phyloP scores from a whole-genome alignment of 2,888 invertebrate genomes.

The Diaperis boleti region DNA sequence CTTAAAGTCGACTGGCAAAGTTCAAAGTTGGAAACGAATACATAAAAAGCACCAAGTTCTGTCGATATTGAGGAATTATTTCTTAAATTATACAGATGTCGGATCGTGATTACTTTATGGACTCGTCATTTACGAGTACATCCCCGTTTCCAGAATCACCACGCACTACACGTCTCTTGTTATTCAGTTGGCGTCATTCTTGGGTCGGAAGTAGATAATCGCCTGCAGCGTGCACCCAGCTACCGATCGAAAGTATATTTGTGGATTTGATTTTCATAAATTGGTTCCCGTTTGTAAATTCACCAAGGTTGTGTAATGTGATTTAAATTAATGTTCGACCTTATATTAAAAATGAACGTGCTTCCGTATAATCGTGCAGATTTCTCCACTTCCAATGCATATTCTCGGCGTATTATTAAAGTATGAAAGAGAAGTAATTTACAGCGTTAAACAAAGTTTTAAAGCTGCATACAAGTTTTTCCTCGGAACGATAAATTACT shows the following conservation, averaged over 20 bases:
- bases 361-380: constrained; percentile 29
- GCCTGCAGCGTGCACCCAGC: constrained; percentile 17
- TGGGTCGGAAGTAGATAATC: neutral
- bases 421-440: constrained; percentile 31
- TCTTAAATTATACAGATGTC: constrained; percentile 58
- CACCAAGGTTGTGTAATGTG: constrained; percentile 40
- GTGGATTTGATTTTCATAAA: constrained; percentile 47
- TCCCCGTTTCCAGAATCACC: neutral
- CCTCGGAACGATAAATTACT: constrained; percentile 20
- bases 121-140: constrained; percentile 47
- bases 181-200: neutral
- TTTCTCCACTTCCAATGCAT: constrained; percentile 35
- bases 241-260: constrained; percentile 17
- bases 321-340: constrained; percentile 46
- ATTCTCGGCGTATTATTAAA: constrained; percentile 31
- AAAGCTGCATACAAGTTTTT: constrained; percentile 17
- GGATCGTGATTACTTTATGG: constrained; percentile 53
- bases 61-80: constrained; percentile 55
- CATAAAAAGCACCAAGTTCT: constrained; percentile 50
- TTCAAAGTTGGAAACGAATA: constrained; percentile 51
- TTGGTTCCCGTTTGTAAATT: constrained; percentile 42
- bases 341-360: constrained; percentile 38
- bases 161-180: neutral
- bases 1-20: constrained; percentile 51
- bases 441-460: constrained; percentile 28